Evolutionary conservation across 2,888 invertebrate species (phyloP), one percentile per base, ranked within the genome.

Genomic region (Sthenelais limicola): DNA sequence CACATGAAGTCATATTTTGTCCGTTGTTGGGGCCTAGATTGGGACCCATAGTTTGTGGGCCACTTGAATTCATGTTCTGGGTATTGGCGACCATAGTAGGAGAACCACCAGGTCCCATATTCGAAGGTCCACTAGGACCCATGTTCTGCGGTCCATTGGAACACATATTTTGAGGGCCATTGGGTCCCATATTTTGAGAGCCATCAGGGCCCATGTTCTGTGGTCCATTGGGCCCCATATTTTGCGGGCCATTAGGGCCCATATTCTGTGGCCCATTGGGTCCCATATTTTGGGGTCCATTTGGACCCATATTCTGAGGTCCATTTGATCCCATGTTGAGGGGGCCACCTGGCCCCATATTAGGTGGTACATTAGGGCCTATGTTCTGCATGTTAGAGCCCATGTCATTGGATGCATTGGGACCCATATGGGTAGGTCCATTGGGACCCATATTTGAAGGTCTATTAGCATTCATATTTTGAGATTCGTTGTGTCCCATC

Each of bases 231-330:
- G 56, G 56, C 4, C 38, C 38, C 62, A 62, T 62, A 38, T 62
- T 62, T 24, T 62, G 62, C 9, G 62, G 62, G 3, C 62, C 62
- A 38, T 38, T n/a, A 1, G 62, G 62, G 7, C 62, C 62, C 62
- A 62, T 62, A 7, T 5, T 21, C 43, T 62, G 62, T 12, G 35
- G 38, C 26, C 62, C 62, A 62, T 62, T 62, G 21, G 38, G 24
- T 21, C 38, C 62, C 62, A 62, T 62, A 26, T 24, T 21, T 24
- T 35, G 62, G 26, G 62, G 38, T 4, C 38, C 62, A 62, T 62
- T 38, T 4, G 62, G 62, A 2, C 62, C 62, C 38, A 38, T 62
- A 24, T 38, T 3, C 43, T 62, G 62, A 21, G 56, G 30, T 2
- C 56, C 56, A 56, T 56, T 18, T 28, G 43, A 18, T 43, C 43